Evolutionary conservation across 2,797 vertebrate species (phyloP), one percentile per base, ranked within the genome.

Genomic region (Nannoperca australis): DNA sequence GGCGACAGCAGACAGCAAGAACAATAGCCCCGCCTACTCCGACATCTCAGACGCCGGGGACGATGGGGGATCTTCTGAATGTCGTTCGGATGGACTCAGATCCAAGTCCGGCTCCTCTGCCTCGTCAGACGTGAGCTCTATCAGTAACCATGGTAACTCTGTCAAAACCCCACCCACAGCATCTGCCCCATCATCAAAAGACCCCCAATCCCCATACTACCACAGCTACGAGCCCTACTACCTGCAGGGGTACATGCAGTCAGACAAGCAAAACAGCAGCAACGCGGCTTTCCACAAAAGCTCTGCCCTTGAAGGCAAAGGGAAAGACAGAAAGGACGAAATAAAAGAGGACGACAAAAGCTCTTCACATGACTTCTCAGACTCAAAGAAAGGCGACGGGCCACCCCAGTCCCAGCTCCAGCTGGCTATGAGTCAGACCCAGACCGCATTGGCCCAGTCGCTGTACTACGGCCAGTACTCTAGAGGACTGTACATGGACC

Each of bases 391-490:
- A 84, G 77, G 85, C 0, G 92, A 95, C 1, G 12, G 96, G 92
- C 90, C 90, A 63, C 91, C 97, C 45, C 97, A 96, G 89, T 97
- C 97, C 2, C 98, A 99, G 82, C 97, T 98, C 79, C 98, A 99
- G 88, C 95, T 98, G 6, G 97, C 98, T 50, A 99, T 99, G 94
- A 98, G 97, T 0, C 97, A 99, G 87, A 96, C 97, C 40, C 98
- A 99, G 83, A 98, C 98, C 13, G 97, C 98, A 71, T 95, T 99
- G 91, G 97, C 98, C 73, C 98, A 99, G 95, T 99, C 98, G 22
- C 95, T 99, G 86, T 99, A 98, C 90, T 99, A 99, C 0, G 98
- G 98, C 83, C 98, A 99, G 86, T 99, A 99, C 86, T 96, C 97
- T 51, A 97, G 98, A 36, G 97, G 97, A 73, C 95, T 98, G n/a